Base-by-base conservation (phyloP, 2,113 vertebrate genomes). In the Antechinus flavipes region DNA sequence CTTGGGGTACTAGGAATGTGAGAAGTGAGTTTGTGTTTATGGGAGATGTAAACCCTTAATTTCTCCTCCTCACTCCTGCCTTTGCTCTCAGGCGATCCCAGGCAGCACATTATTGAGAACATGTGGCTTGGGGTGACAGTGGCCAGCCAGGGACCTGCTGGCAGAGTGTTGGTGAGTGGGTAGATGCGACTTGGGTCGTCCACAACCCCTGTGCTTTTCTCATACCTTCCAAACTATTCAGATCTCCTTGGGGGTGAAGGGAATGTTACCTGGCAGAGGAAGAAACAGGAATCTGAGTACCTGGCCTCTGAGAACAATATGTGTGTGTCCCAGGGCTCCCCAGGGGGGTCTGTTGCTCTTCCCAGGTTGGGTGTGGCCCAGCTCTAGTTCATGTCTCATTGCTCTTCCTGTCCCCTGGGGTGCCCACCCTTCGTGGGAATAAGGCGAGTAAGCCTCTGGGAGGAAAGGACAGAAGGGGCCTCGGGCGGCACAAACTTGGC, bases 121-220 rank as follows among this genome's bases (percentile, higher is more conserved):
- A 99, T 99, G 99, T 99, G 99, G 99, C 98, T 99, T 30, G 99
- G 99, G 5, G 99, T 99, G 97, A 99, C 99, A 0, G 99, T 99
- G 98, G 99, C 99, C 98, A 99, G 99, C 95, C 99, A 99, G 97
- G 98, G 98, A 6, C 97, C 97, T 0, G 97, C 98, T 0, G 98
- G 98, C 25, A 98, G 98, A 54, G 99, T 99, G 30, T 97, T 99
- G 99, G 99, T 99, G 98, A 99, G 99, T 97, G 8, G n/a, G 35
- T 3, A 8, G 11, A 90, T 47, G 49, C 5, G 23, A 50, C 68
- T 76, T 24, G 1, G 54, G 49, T 91, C 90, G 93, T 42, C 27
- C 14, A 30, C 0, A 3, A 50, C 52, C 25, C 14, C 5, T 90
- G 46, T 42, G n/a, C 42, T 25, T 91, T 25, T 56, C 68, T 93